These are phyloP conservation scores for Potamilus streckersoni DNA, from an alignment of 1,140 invertebrate genomes.

Conservation along the genomic window DNA sequence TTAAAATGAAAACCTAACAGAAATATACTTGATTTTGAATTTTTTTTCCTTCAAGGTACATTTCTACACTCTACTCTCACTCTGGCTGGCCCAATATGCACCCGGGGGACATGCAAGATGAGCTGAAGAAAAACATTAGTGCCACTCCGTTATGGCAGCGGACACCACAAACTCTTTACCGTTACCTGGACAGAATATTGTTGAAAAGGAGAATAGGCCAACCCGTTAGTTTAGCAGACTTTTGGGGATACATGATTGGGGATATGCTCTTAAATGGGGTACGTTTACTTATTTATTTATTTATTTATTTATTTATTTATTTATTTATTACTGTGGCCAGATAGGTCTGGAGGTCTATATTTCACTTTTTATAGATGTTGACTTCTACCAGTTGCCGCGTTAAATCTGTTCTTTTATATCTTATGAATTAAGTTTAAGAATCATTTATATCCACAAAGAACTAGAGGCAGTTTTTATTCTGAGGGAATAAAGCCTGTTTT, in stretches of 20 bases:
- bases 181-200: slow-evolving; percentile 65
- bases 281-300: slow-evolving; percentile 32
- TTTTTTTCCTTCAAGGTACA: slow-evolving; percentile 54
- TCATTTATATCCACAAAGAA: too few relatives aligned
- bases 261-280: slow-evolving; percentile 69
- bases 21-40: not conserved
- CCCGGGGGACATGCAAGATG: slow-evolving; percentile 62
- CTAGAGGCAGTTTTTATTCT: too few relatives aligned
- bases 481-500: too few relatives aligned
- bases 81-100: slow-evolving; percentile 61
- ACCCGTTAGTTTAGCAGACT: slow-evolving; percentile 71
- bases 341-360: too few relatives aligned
- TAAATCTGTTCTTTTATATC: too few relatives aligned
- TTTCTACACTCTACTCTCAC: slow-evolving; percentile 68
- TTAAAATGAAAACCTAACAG: too few relatives aligned
- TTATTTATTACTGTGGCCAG: too few relatives aligned
- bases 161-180: slow-evolving; percentile 56
- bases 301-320: too few relatives aligned
- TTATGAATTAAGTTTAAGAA: too few relatives aligned
- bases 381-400: not conserved
- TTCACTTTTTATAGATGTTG: not conserved
- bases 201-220: slow-evolving; percentile 67
- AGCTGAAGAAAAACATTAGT: slow-evolving; percentile 66
- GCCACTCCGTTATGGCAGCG: slow-evolving; percentile 64
- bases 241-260: slow-evolving; percentile 70